Base-by-base conservation (phyloP, 2,797 vertebrate genomes). In the Salarias fasciatus region DNA sequence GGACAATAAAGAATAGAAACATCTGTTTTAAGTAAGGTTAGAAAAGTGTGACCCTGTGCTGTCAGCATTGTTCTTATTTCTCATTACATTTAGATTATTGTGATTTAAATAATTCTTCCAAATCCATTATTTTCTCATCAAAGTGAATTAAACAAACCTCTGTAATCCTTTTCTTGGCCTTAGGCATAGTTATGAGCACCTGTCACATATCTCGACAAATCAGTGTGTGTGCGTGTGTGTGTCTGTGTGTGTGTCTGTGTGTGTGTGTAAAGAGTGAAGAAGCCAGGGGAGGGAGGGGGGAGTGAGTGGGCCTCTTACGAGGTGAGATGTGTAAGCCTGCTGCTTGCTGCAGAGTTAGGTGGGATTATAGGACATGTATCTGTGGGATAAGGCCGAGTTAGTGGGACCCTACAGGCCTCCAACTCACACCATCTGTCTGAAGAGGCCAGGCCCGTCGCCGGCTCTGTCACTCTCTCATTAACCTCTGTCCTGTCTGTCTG, bases 341-440 rank as follows among this genome's bases (percentile, higher is more conserved):
- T 75, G 83, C 79, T 86, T 84, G 84, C 65, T 12, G 59, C 85
- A 87, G 86, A 79, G 89, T 92, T 87, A 91, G 78, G 47, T 49
- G 13, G 82, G 91, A 92, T 93, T 93, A n/a, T n/a, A 91, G 85
- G 87, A 89, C 85, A 91, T 90, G 55, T 91, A 91, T 92, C 88
- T 91, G 84, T 85, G 85, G 80, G 85, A 91, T 92, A 79, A 90
- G 65, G 43, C 69, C 12, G 56, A 51, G 77, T 77, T 80, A 72
- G 55, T 54, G 78, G 62, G 81, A 82, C 79, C 69, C 78, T 66
- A 35, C 46, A 76, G 58, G 36, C 53, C 75, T 75, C 66, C 74
- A 80, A 40, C 75, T 81, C 41, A 59, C 76, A 66, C 90, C 88
- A 87, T 91, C 86, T 90, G 88, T 86, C 75, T 65, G 66, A 70